These are phyloP conservation scores for Osmerus mordax DNA, from an alignment of 2,113 vertebrate species.

Conservation along the genomic window DNA sequence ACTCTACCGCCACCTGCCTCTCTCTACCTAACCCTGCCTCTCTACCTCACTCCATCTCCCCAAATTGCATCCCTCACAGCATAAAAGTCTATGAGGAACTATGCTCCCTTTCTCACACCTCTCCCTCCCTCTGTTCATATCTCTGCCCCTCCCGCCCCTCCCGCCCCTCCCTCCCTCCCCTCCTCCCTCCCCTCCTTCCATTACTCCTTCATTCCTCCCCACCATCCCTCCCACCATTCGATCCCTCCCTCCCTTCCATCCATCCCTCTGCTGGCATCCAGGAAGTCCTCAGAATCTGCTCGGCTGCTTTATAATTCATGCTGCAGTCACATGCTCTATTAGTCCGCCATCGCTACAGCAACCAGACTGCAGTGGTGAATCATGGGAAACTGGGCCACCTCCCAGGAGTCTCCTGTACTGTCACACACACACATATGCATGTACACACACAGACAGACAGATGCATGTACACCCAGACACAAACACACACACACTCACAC, in stretches of 20 bases:
- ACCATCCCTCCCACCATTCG: background rate
- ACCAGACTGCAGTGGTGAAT: constrained; percentile 57
- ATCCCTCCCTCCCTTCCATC: background rate
- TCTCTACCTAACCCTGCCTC: background rate
- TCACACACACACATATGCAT: constrained; percentile 21
- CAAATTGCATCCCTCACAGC: background rate
- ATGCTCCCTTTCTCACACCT: background rate
- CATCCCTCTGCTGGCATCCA: background rate
- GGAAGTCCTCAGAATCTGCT: background rate
- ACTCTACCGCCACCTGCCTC: background rate
- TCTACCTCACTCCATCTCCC: background rate
- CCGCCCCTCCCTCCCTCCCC: no score
- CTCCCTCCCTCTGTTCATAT: background rate
- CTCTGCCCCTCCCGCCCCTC: background rate
- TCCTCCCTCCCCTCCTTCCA: no score
- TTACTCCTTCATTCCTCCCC: no score
- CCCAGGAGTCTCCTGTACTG: constrained; percentile 57
- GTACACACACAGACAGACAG: constrained; percentile 29
- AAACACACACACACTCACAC: no score
- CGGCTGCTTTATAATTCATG: constrained; percentile 67
- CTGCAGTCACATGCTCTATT: constrained; percentile 53
- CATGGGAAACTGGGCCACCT: constrained; percentile 77
- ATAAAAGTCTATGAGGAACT: background rate
- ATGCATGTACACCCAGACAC: constrained; percentile 14
- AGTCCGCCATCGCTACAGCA: constrained; percentile 57